Conservation (phyloP, 2,888 invertebrate species). For the Priapulus caudatus region DNA sequence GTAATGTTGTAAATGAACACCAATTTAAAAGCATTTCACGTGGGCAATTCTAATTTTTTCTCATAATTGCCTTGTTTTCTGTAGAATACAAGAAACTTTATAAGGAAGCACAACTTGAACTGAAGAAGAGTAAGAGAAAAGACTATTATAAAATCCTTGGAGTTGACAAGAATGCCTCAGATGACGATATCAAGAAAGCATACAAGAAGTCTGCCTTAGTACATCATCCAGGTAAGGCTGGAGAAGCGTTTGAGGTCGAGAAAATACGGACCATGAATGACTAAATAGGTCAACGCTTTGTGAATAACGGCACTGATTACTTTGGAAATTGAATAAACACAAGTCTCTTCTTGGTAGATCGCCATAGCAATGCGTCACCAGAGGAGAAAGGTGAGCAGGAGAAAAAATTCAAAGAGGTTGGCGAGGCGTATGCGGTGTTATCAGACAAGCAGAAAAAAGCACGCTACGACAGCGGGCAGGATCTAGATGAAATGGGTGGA, state of each 20-base stretch:
- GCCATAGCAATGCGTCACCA: slow-evolving; percentile 75
- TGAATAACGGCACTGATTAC: too few species aligned
- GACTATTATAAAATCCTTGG: slow-evolving; percentile 93
- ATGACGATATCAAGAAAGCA: slow-evolving; percentile 87
- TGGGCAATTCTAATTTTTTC: too few species aligned
- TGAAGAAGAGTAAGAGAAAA: slow-evolving; percentile 83
- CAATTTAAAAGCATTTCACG: too few species aligned
- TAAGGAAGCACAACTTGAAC: slow-evolving; percentile 71
- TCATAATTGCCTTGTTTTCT: too few species aligned
- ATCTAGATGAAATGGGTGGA: slow-evolving; percentile 55
- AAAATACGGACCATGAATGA: too few species aligned
- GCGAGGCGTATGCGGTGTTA: slow-evolving; percentile 85
- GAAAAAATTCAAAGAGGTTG: slow-evolving; percentile 83
- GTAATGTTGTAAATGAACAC: too few species aligned
- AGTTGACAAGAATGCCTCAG: slow-evolving; percentile 63
- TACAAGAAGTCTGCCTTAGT: slow-evolving; percentile 79
- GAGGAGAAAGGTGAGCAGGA: slow-evolving; percentile 78
- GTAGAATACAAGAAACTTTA: slow-evolving; percentile 62
- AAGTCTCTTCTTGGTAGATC: slow-evolving; percentile 47
- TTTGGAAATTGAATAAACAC: too few species aligned
- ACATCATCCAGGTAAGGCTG: slow-evolving; percentile 66
- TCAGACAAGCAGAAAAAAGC: slow-evolving; percentile 79
- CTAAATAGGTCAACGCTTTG: too few species aligned
- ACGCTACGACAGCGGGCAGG: slow-evolving; percentile 81
- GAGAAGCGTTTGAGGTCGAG: too few species aligned